A percentile compares a stretch with the other conserved stretches of the same genome.
phyloP scores from a whole-genome alignment of 2,888 invertebrate genomes.

The Smittia aterrima region DNA sequence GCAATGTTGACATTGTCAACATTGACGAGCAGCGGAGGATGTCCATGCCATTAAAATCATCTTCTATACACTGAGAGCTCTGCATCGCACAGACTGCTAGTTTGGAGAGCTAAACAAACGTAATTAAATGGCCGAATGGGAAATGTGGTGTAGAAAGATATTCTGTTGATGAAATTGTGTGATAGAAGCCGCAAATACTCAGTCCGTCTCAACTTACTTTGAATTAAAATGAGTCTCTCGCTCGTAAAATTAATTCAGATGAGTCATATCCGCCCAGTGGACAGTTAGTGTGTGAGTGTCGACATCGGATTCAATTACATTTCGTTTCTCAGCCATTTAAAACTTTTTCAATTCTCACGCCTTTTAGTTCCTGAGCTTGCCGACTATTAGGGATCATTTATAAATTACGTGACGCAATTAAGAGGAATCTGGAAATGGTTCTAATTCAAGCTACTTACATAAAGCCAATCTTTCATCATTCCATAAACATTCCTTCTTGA shows the following conservation, averaged over 20 bases:
- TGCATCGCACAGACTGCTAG: too few relatives aligned
- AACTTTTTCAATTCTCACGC: too few relatives aligned
- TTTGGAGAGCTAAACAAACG: conserved; percentile 12
- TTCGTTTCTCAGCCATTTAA: too few relatives aligned
- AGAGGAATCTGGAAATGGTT: too few relatives aligned
- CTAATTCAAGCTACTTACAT: background rate
- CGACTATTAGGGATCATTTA: too few relatives aligned
- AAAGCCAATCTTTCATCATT: background rate
- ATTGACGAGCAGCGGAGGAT: conserved; percentile 20
- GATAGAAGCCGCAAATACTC: conserved; percentile 10
- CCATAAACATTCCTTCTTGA: background rate
- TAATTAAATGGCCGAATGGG: conserved; percentile 23
- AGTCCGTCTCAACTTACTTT: background rate
- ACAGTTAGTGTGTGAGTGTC: too few relatives aligned
- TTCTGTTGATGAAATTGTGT: conserved; percentile 33
- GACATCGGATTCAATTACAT: too few relatives aligned
- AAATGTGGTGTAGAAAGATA: conserved; percentile 13
- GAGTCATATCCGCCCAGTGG: too few relatives aligned
- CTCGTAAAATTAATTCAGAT: background rate
- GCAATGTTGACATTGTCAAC: too few relatives aligned
- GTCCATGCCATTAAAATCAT: background rate
- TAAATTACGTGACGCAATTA: too few relatives aligned
- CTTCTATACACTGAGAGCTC: too few relatives aligned
- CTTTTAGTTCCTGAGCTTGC: too few relatives aligned
- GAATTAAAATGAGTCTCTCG: background rate